Percentiles rank a stretch among this genome's conserved stretches.
These are phyloP conservation scores for Eurystomus gularis DNA, from an alignment of 2,113 vertebrate species.

Conservation along the genomic window DNA sequence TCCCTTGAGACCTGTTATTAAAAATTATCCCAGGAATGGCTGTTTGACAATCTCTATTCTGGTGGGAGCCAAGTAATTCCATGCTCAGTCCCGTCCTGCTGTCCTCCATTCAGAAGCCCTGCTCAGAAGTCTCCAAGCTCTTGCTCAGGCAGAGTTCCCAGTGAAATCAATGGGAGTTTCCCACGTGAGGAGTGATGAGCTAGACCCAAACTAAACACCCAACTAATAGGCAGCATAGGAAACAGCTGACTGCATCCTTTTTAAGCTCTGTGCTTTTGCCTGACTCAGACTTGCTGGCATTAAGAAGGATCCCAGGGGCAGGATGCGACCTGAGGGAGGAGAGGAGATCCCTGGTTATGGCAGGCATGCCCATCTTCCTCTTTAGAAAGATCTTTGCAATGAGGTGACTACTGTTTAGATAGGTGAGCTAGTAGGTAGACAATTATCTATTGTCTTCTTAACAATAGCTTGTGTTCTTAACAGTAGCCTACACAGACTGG, in stretches of 20 bases:
- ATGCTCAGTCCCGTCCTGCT: not conserved
- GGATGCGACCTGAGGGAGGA: not conserved
- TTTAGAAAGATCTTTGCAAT: not conserved
- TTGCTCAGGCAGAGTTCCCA: not conserved
- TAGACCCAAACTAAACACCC: slow-evolving; percentile 22
- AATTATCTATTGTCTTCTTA: not conserved
- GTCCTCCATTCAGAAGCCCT: not conserved
- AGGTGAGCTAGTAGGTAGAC: not conserved
- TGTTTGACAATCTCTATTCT: not conserved
- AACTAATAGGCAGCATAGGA: not conserved
- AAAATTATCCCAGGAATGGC: not conserved
- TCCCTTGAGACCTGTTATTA: not conserved
- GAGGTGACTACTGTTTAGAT: not conserved
- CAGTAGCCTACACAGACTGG: not conserved
- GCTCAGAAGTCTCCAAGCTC: not conserved
- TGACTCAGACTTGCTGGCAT: slow-evolving; percentile 22
- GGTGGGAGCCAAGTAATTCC: not conserved
- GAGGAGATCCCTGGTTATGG: not conserved
- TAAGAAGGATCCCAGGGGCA: not conserved
- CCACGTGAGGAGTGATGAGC: not conserved
- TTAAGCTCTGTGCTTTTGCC: not conserved
- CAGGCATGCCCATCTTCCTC: not conserved
- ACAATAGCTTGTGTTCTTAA: slow-evolving; percentile 27
- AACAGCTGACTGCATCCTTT: slow-evolving; percentile 18
- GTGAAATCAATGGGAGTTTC: slow-evolving; percentile 35